Evolutionary conservation across 2,797 vertebrate species (phyloP), one percentile per base, ranked within the genome.

Genomic region (Eleutherodactylus coqui): DNA sequence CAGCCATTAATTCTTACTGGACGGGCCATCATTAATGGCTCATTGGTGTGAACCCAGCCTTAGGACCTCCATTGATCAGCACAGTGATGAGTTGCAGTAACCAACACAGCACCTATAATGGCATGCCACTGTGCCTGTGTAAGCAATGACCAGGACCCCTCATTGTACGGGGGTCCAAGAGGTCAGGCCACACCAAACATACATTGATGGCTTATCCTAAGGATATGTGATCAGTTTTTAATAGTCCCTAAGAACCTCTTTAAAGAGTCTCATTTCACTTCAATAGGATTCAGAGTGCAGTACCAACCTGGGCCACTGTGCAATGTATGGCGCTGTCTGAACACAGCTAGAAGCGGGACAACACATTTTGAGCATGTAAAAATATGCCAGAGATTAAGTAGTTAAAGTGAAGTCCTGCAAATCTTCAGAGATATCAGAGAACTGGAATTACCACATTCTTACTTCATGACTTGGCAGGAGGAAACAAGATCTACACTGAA

Each of bases 401-500:
- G 32, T 67, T 67, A 36, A 55, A 6, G 43, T 45, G 9, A 34
- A 64, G 34, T 43, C 36, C 21, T 70, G 67, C 36, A 41, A 38
- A 70, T 70, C 67, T 70, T 21, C 41, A 41, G 8, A 70, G 67
- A 70, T 70, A 41, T 41, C 11, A 43, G 67, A 41, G 24, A 70
- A 70, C 67, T 70, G 67, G 67, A 70, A 41, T 70, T 70, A 41
- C 67, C 38, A 70, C 67, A 70, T 70, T 70, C 67, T 24, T 70
- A 70, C 21, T 70, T 24, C 36, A 43, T 5, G 36, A 70, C 17
- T 1, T 69, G 41, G 17, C 7, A 1, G 34, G 19, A 38, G 17
- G 0, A 24, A 69, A 69, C 36, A 43, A 13, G 36, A 41, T 11
- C 9, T n/a, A 13, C 9, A 43, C 41, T 36, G 36, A 21, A 67